Evolutionary conservation across 2,113 vertebrate species (phyloP), one percentile per base, ranked within the genome.

Genomic region (Phylloscopus trochiloides): DNA sequence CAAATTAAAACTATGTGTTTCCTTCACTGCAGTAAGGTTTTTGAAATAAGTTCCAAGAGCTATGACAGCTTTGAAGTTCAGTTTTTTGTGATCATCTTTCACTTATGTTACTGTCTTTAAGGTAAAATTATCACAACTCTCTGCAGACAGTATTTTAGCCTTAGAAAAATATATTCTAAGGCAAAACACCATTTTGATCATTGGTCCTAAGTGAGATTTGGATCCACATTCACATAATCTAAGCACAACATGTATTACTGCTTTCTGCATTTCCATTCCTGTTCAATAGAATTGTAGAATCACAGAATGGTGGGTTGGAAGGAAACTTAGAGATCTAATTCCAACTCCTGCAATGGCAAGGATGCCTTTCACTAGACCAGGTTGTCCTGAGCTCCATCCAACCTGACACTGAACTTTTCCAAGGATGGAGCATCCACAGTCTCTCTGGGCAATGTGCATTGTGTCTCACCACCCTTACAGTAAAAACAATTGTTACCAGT

Each of bases 1-100:
- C 20, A 86, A 86, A 90, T 80, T 90, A 59, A 94, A 91, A 36
- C 16, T 28, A 40, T 28, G 9, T 32, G 77, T 85, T 93, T 70
- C 12, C 7, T 73, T 68, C n/a, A 50, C 4, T 79, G 22, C 9
- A 47, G 7, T 66, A 21, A 19, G 7, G 18, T 34, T 8, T 48
- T 91, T 81, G 36, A 73, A 43, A 61, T 17, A 29, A 21, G 7
- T 50, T 78, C 26, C 8, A 47, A 65, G 5, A 63, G 16, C 14
- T 79, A n/a, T 16, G 17, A 68, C 14, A 76, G 6, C 32, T 86
- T 83, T 70, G 36, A 79, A 57, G 12, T 11, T 77, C 58, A 51
- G 8, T 26, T 78, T 38, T 40, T 31, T 43, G 10, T 26, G 24
- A 8, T 61, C 65, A 65, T 47, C 16, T 78, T 83, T 77, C 24